Conservation (phyloP, 2,888 invertebrate genomes). For the Aquatica leii region DNA sequence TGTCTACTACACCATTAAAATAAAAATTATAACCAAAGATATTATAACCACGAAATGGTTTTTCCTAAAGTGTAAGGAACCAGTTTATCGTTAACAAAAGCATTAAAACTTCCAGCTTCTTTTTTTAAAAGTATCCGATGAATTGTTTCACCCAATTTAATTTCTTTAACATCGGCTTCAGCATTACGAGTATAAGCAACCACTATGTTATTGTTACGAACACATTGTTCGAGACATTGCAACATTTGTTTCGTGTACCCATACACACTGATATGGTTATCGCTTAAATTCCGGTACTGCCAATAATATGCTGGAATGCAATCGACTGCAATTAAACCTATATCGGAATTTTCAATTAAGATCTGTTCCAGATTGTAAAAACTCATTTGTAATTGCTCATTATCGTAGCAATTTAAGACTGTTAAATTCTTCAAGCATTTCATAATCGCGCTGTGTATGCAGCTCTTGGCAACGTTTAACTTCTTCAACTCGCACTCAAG, state of each 20-base stretch:
- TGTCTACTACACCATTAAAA: background rate
- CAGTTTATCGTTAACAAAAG: background rate
- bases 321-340: constrained; percentile 62
- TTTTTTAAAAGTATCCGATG: background rate
- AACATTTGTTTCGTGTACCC: constrained; percentile 23
- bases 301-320: constrained; percentile 65
- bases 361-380: constrained; percentile 57
- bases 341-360: constrained; percentile 56
- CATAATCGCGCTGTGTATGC: constrained; percentile 47
- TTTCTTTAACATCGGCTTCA: background rate
- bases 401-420: constrained; percentile 58
- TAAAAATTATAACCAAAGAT: too few relatives aligned
- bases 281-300: constrained; percentile 42
- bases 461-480: constrained; percentile 32
- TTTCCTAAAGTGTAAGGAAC: too few relatives aligned
- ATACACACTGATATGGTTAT: constrained; percentile 30
- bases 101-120: background rate
- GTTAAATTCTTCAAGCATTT: constrained; percentile 55
- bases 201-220: constrained; percentile 21
- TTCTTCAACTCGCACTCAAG: constrained; percentile 53
- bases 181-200: constrained; percentile 10
- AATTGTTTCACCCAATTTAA: background rate
- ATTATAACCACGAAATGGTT: too few relatives aligned
- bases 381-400: constrained; percentile 54
- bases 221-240: constrained; percentile 5